Percentiles rank a stretch among this genome's conserved stretches.
phyloP scores from a whole-genome alignment of 2,113 vertebrate species.

The Dromaius novaehollandiae region DNA sequence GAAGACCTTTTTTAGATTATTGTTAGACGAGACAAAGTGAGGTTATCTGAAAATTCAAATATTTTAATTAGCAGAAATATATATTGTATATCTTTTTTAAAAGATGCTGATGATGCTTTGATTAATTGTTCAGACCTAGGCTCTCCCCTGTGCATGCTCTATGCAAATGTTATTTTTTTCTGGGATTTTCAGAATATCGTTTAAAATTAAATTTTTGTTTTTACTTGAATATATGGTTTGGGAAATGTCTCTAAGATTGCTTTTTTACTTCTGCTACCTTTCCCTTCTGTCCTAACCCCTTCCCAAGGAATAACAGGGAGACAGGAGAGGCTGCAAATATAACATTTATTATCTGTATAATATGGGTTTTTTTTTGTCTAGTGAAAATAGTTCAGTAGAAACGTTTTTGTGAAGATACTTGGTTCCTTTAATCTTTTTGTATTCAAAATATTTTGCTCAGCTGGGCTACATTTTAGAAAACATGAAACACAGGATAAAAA shows the following conservation, averaged over 20 bases:
- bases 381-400: background rate
- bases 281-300: background rate
- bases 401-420: background rate
- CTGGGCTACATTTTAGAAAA: background rate
- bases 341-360: background rate
- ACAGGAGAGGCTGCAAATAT: background rate
- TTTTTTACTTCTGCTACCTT: background rate
- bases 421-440: background rate
- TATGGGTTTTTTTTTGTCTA: background rate
- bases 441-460: background rate
- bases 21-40: background rate
- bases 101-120: background rate
- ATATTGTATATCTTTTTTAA: background rate
- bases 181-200: background rate
- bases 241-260: background rate
- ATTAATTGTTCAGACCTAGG: background rate
- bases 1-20: background rate
- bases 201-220: background rate
- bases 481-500: fast-evolving
- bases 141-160: background rate
- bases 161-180: fast-evolving
- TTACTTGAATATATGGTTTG: background rate
- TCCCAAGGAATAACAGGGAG: background rate
- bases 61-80: background rate
- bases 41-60: background rate